phyloP scores from a whole-genome alignment of 2,113 vertebrate species.

The Meriones unguiculatus region DNA sequence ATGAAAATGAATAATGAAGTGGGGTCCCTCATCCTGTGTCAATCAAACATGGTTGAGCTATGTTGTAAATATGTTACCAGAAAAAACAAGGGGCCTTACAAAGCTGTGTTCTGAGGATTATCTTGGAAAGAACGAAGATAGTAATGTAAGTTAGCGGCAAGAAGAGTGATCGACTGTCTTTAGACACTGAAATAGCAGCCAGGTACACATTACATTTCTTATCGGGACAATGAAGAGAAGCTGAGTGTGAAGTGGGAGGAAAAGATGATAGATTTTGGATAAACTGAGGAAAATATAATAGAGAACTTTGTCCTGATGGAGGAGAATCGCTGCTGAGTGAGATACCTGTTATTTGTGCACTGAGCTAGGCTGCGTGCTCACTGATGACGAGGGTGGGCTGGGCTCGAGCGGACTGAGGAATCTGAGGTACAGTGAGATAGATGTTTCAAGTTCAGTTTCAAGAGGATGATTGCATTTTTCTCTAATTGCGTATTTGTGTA shows the following conservation, averaged over 20 bases:
- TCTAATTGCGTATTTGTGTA: not conserved
- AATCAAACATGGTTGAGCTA: not conserved
- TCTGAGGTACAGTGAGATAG: not conserved
- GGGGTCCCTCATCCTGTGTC: not conserved
- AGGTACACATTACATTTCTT: not conserved
- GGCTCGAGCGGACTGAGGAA: not conserved
- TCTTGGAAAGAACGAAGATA: not conserved
- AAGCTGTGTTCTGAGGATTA: conserved; percentile 12
- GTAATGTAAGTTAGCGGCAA: not conserved
- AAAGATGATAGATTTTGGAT: not conserved
- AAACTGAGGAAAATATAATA: not conserved
- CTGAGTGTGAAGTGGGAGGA: not conserved
- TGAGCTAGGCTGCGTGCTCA: not conserved
- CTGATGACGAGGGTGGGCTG: not conserved
- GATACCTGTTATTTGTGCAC: not conserved
- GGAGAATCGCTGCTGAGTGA: not conserved
- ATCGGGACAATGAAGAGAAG: not conserved
- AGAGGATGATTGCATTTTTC: not conserved
- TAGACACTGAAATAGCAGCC: not conserved
- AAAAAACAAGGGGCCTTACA: not conserved
- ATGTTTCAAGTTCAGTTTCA: not conserved
- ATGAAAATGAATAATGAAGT: not conserved
- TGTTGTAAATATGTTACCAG: not conserved
- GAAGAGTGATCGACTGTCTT: not conserved
- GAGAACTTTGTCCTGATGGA: not conserved